A percentile compares a stretch with the other conserved stretches of the same genome.
phyloP scores from a whole-genome alignment of 2,888 invertebrate genomes.

The Pyrrhosoma nymphula region DNA sequence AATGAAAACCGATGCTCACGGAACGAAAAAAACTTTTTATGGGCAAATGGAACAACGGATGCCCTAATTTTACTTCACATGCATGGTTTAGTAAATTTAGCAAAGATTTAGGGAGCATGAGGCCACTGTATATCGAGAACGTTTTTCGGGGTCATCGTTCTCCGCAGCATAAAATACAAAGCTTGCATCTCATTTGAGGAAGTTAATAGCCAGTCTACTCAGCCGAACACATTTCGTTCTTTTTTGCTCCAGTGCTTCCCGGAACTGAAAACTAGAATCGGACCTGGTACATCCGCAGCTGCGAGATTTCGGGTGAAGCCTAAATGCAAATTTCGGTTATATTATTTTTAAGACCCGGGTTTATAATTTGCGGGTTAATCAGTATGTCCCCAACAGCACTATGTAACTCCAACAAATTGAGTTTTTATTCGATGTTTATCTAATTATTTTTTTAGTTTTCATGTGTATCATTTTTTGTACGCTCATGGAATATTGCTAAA shows the following conservation, averaged over 20 bases:
- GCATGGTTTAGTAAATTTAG: not conserved
- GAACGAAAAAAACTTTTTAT: not conserved
- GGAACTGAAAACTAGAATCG: conserved; percentile 4
- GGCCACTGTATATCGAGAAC: not conserved
- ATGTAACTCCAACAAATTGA: no score
- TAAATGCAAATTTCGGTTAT: not conserved
- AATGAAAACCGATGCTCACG: no score
- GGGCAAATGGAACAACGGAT: not conserved
- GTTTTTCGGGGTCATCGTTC: not conserved
- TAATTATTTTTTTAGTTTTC: no score
- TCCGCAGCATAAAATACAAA: not conserved
- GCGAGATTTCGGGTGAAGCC: not conserved
- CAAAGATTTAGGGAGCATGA: not conserved
- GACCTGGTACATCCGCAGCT: not conserved
- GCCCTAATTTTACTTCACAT: not conserved
- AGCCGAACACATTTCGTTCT: not conserved
- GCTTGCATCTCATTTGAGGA: not conserved
- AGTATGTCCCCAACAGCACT: no score
- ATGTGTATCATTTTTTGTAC: no score
- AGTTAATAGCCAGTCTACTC: not conserved
- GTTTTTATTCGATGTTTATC: no score
- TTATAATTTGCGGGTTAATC: no score
- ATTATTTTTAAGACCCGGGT: not conserved
- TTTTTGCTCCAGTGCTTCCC: not conserved
- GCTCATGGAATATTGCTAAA: no score